Conservation (phyloP, 2,797 vertebrate genomes). For the Gymnothorax reevesii region DNA sequence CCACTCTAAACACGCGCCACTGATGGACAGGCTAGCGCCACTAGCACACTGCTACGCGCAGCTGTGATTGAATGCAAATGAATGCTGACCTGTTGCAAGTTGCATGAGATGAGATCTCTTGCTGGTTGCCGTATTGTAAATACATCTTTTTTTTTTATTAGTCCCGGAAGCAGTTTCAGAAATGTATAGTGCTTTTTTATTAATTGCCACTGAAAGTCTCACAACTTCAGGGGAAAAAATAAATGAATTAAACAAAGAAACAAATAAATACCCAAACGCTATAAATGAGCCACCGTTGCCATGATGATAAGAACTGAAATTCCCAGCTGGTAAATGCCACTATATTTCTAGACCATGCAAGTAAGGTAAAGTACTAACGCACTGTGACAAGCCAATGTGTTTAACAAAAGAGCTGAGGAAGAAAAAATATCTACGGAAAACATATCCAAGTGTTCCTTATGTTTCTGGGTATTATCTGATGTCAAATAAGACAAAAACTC, state of each 20-base stretch:
- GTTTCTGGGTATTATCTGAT: not conserved
- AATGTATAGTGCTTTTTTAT: not conserved
- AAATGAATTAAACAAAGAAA: not conserved
- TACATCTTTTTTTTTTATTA: not conserved
- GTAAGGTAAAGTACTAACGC: not conserved
- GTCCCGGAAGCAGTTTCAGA: not conserved
- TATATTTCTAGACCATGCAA: not conserved
- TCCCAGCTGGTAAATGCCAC: not conserved
- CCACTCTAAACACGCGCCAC: slow-evolving; percentile 1
- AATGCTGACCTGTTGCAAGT: slow-evolving; percentile 20
- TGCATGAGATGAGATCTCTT: not conserved
- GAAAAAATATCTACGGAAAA: not conserved
- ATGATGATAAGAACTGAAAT: not conserved
- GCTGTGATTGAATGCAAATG: slow-evolving; percentile 14
- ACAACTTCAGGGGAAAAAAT: no score
- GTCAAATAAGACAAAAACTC: not conserved
- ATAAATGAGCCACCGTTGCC: not conserved
- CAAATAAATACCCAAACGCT: not conserved
- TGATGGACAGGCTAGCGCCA: not conserved
- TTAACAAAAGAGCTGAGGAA: not conserved
- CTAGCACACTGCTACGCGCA: not conserved
- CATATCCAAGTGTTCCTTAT: not conserved
- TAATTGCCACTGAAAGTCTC: not conserved
- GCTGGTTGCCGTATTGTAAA: not conserved
- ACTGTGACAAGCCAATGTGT: not conserved